A percentile compares a stretch with the other conserved stretches of the same genome.
These are phyloP conservation scores for Acanthiza pusilla DNA, from an alignment of 2,797 vertebrate species.

Conservation along the genomic window DNA sequence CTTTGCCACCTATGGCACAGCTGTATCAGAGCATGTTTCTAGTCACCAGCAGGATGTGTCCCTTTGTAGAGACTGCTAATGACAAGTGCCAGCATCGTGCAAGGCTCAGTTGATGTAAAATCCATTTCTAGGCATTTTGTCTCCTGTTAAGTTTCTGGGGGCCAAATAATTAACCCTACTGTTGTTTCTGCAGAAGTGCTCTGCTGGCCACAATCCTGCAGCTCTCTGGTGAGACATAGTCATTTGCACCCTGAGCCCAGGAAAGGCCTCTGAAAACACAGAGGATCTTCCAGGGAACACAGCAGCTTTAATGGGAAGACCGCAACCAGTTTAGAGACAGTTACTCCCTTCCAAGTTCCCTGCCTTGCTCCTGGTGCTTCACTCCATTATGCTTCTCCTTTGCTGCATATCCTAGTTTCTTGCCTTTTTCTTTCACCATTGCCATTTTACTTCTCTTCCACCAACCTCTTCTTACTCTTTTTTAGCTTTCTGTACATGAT, in stretches of 20 bases:
- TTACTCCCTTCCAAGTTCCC: not conserved
- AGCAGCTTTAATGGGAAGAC: not conserved
- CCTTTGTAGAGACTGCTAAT: not conserved
- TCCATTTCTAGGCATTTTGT: not conserved
- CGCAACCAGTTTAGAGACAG: not conserved
- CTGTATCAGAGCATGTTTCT: not conserved
- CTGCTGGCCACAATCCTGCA: not conserved
- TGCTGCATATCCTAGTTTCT: not conserved
- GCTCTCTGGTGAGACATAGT: not conserved
- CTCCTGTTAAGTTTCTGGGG: not conserved
- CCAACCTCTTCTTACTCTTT: not conserved
- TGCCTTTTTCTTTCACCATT: not conserved
- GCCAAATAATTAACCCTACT: not conserved
- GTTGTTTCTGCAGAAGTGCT: not conserved
- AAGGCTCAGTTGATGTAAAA: not conserved
- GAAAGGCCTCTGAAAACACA: not conserved
- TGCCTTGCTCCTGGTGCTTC: not conserved
- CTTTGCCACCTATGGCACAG: not conserved
- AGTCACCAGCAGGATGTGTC: not conserved
- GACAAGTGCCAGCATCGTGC: fast-evolving
- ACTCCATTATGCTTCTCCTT: not conserved
- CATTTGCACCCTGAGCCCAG: not conserved
- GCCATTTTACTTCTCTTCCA: not conserved
- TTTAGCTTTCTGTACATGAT: not conserved
- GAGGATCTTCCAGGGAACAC: not conserved